Percentiles rank a stretch among this genome's conserved stretches.
These are phyloP conservation scores for Muschampia plurimacula DNA, from an alignment of 2,888 invertebrate genomes.

Conservation along the genomic window DNA sequence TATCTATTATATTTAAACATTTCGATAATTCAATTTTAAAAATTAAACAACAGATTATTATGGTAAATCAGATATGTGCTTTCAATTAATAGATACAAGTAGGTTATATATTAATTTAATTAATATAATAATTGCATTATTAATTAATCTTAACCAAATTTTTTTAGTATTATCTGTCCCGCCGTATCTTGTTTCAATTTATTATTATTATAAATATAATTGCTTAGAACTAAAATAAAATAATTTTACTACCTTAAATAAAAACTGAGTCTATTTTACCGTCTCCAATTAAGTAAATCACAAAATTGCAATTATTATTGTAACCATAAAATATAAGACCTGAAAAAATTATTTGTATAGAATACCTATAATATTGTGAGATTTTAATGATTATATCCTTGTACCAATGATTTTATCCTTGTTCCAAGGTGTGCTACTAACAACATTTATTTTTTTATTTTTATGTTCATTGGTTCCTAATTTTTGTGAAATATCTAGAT, in stretches of 20 bases:
- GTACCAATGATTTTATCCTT: too few species aligned
- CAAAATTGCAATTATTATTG: neutral
- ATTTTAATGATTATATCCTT: too few species aligned
- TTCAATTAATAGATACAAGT: neutral
- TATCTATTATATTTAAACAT: slow-evolving; percentile 15
- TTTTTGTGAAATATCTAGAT: too few species aligned
- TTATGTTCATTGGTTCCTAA: too few species aligned
- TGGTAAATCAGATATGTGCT: slow-evolving; percentile 14
- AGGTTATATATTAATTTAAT: neutral
- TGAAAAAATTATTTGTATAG: neutral
- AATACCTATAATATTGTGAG: neutral
- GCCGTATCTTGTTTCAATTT: neutral
- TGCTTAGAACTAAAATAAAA: neutral
- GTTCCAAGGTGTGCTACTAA: too few species aligned
- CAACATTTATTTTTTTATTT: too few species aligned
- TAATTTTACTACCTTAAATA: neutral
- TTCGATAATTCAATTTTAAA: slow-evolving; percentile 8
- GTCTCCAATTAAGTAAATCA: slow-evolving; percentile 8
- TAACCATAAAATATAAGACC: neutral
- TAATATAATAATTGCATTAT: neutral
- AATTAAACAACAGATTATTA: slow-evolving; percentile 17
- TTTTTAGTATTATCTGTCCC: neutral
- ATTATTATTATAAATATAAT: neutral
- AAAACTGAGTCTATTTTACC: neutral
- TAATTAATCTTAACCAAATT: neutral